phyloP scores from a whole-genome alignment of 2,113 vertebrate species.

The Notiomystis cincta region DNA sequence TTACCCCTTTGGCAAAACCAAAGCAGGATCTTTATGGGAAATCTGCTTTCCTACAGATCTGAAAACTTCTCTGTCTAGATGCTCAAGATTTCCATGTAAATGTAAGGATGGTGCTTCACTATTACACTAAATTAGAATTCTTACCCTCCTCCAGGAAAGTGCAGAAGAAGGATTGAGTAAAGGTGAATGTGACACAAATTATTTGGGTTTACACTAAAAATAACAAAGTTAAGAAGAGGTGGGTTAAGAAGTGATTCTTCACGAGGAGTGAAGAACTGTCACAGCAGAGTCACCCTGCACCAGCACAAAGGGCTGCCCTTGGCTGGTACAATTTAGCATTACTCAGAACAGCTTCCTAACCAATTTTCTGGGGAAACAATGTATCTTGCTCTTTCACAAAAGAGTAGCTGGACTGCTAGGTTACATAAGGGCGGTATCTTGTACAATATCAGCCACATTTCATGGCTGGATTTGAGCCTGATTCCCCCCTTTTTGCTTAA shows the following conservation, averaged over 20 bases:
- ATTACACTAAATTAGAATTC: neutral
- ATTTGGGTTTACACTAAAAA: neutral
- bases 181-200: neutral
- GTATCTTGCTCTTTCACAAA: neutral
- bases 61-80: neutral
- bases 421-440: neutral
- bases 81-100: neutral
- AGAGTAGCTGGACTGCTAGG: neutral
- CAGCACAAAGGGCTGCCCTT: neutral
- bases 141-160: neutral
- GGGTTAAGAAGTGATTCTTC: neutral
- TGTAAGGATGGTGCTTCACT: neutral
- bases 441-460: neutral
- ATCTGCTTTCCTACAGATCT: neutral
- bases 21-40: neutral
- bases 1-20: neutral
- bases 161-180: neutral
- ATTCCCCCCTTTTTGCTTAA: neutral
- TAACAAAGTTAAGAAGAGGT: neutral
- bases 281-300: neutral
- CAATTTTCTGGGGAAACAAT: neutral
- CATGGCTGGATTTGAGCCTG: neutral
- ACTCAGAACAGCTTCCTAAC: neutral
- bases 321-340: neutral
- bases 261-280: neutral